Evolutionary conservation across 2,888 invertebrate genomes (phyloP), one percentile per base, ranked within the genome.

Genomic region (Agonopterix subpropinquella): DNA sequence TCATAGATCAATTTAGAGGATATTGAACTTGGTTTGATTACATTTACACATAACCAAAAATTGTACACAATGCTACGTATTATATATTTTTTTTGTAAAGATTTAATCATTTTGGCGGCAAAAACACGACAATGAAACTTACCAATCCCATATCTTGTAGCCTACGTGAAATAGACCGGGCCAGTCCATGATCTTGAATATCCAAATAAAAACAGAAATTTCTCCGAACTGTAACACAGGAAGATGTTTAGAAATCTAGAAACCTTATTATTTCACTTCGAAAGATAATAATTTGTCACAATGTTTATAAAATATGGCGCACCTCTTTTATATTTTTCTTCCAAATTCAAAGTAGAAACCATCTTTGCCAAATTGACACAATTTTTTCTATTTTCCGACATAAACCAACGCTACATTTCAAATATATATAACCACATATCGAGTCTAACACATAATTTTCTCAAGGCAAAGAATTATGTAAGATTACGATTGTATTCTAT

Each of bases 141-240:
- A 93, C 93, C 82, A 94, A 92, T 58, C 94, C 94, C 77, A 94
- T 89, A 64, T 92, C 90, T 73, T 92, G 92, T 63, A 94, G 91
- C 75, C 91, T 92, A 56, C 89, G 86, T 65, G 94, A 93, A 79
- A 94, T 79, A 59, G 91, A 92, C 65, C 89, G 85, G 54, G 91
- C 89, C 49, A 91, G 78, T 61, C 89, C 90, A 85, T 92, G 91
- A 67, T 92, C 94, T 83, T 93, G 92, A 64, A 94, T 90, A 73
- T 94, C 93, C 89, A 94, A 90, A 79, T 93, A 94, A 86, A 94
- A 94, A 73, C 90, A 92, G 70, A 92, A 92, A 77, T 92, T 91
- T 65, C 90, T 90, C 73, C 94, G 74, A 56, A 85, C 88, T 88
- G 84, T 49, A 81, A 81, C 54, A 58, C 47, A 11, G 11, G 42